These are phyloP conservation scores for Dufourea novaeangliae DNA, from an alignment of 1,140 invertebrate species.

Conservation along the genomic window DNA sequence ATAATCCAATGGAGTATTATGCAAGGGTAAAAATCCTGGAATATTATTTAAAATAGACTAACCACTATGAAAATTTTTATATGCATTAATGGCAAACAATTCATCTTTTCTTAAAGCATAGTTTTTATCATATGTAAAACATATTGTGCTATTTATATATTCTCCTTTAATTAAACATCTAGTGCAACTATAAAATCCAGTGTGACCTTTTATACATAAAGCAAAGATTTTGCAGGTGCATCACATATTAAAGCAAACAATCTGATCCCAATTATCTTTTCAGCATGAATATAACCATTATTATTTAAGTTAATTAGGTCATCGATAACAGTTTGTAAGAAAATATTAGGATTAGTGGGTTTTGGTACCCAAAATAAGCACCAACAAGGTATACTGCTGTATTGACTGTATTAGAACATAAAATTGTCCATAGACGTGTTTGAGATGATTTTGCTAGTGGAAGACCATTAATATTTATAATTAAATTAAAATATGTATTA, in stretches of 20 bases:
- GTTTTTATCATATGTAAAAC: not conserved
- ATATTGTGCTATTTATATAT: not conserved
- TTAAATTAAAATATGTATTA: not conserved
- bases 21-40: not conserved
- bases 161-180: not conserved
- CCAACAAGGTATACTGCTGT: not conserved
- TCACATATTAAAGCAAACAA: not conserved
- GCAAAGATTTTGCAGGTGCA: not conserved
- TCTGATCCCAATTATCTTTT: not conserved
- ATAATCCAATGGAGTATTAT: not conserved
- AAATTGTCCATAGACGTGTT: not conserved
- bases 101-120: not conserved
- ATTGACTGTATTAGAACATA: not conserved
- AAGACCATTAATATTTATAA: not conserved
- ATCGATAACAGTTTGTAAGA: not conserved
- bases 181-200: not conserved
- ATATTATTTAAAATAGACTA: not conserved
- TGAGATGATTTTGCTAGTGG: not conserved
- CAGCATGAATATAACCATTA: not conserved
- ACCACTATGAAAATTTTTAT: not conserved
- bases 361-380: not conserved
- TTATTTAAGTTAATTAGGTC: not conserved
- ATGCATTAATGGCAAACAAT: not conserved
- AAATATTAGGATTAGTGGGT: not conserved
- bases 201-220: not conserved